Evolutionary conservation across 2,888 invertebrate species (phyloP), one percentile per base, ranked within the genome.

Genomic region (Caenorhabditis becei): DNA sequence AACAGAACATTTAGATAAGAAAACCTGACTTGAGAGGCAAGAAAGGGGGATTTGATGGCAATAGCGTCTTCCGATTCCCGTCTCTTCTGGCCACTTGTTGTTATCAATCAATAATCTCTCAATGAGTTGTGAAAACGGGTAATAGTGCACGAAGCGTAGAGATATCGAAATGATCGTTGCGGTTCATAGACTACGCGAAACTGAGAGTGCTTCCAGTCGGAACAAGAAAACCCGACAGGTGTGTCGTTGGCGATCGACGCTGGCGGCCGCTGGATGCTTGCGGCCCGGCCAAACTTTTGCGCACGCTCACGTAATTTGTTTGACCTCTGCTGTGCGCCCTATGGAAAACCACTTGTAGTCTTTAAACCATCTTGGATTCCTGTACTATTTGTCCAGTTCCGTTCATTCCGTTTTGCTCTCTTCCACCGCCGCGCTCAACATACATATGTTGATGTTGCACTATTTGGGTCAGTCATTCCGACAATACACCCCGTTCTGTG

Each of bases 391-490:
- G 72, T 58, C 26, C 65, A 26, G 63, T 56, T 71, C n/a, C 63
- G 61, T 35, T 49, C 49, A 53, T 53, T 44, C 53, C 65, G 47
- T 20, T 49, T 44, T 62, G 26, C 56, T 49, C 49, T 16, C 28
- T 11, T 49, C 41, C 26, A 3, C 47, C 61, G 62, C 54, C 56
- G 54, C 71, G 63, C 61, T 54, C 53, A 44, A 44, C 37, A 62
- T 63, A 72, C 63, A 72, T 53, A 72, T 72, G 71, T 72, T 72
- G 71, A 62, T 72, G 71, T 72, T 72, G 71, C 71, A 72, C 71
- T 72, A 63, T 72, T 63, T 62, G 53, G 62, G 62, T 70, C 70
- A 71, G 51, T 49, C 20, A n/a, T 26, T 72, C 63, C 72, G 47
- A 71, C 71, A 71, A 72, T 56, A 72, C 72, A 53, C 62, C 62